A percentile compares a stretch with the other conserved stretches of the same genome.
Conservation (phyloP, 2,888 invertebrate species). For the Cosmia pyralina region DNA sequence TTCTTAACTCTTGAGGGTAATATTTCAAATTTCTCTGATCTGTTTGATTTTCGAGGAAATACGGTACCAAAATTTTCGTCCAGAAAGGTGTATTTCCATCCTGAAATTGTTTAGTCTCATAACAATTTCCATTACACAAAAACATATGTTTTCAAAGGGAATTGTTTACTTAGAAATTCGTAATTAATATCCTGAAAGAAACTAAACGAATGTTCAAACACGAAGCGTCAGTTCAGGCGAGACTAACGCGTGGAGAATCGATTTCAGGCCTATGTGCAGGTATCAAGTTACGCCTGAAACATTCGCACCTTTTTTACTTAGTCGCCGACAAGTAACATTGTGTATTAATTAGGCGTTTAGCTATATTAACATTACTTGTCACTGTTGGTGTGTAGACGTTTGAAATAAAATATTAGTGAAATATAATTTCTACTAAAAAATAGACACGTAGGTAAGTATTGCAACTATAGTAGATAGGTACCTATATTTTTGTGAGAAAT, state of each 20-base stretch:
- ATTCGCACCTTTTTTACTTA: constrained; percentile 59
- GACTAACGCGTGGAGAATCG: constrained; percentile 74
- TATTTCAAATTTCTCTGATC: neutral
- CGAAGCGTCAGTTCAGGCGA: constrained; percentile 66
- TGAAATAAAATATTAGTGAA: constrained; percentile 1
- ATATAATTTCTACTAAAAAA: constrained; percentile 1
- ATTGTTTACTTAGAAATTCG: constrained; percentile 31
- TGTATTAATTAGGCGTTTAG: constrained; percentile 55
- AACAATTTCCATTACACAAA: neutral
- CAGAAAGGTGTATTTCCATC: neutral
- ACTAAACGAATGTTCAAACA: constrained; percentile 63
- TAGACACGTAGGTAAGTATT: constrained; percentile 16
- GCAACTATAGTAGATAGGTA: neutral
- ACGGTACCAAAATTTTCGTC: neutral
- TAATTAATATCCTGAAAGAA: constrained; percentile 59
- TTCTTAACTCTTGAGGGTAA: constrained; percentile 3
- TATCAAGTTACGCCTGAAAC: constrained; percentile 59
- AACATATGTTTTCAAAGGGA: neutral
- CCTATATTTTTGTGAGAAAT: constrained; percentile 4
- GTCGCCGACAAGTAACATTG: constrained; percentile 49
- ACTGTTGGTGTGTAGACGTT: constrained; percentile 1
- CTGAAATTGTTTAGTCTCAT: neutral
- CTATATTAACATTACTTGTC: constrained; percentile 22
- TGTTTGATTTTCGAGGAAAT: constrained; percentile 2
- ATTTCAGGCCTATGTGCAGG: constrained; percentile 69